Evolutionary conservation across 1,140 invertebrate genomes (phyloP).

Genomic region (Thalassaphorura encarpata): DNA sequence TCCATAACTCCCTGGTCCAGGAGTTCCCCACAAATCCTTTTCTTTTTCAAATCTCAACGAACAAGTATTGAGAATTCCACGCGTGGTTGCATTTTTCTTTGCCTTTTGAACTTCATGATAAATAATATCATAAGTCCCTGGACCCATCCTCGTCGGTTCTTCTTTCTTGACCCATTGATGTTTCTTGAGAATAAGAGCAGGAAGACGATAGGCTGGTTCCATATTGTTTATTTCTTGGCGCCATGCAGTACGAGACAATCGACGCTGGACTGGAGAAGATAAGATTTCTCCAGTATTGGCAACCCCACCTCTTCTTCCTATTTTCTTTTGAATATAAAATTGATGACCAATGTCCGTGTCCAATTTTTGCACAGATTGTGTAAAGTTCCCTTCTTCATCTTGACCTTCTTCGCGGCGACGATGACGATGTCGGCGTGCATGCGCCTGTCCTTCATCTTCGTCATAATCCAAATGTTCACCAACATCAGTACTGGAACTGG

Average conservation of each 20-base stretch:
- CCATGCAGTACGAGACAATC: conserved; percentile 8
- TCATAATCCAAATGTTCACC: too few relatives aligned
- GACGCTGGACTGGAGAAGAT: neutral
- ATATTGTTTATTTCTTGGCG: conserved; percentile 4
- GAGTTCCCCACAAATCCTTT: neutral
- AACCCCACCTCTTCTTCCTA: neutral
- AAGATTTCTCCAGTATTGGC: neutral
- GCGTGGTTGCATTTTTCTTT: neutral
- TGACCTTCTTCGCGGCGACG: too few relatives aligned
- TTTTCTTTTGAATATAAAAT: neutral
- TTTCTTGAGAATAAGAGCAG: conserved; percentile 16
- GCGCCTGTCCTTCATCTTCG: too few relatives aligned
- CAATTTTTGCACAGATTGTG: too few relatives aligned
- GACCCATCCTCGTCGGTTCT: conserved; percentile 10
- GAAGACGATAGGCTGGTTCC: conserved; percentile 12
- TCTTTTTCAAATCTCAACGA: conserved; percentile 2
- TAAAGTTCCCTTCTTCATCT: too few relatives aligned
- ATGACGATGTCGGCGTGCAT: too few relatives aligned
- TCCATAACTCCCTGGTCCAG: conserved; percentile 15
- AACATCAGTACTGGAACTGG: too few relatives aligned
- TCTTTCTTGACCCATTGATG: conserved; percentile 6
- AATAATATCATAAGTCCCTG: conserved; percentile 5
- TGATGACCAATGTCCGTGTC: too few relatives aligned
- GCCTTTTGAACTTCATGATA: conserved; percentile 4
- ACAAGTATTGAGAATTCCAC: conserved; percentile 2